These are phyloP conservation scores for Leucopsar rothschildi DNA, from an alignment of 2,113 vertebrate species.

Conservation along the genomic window DNA sequence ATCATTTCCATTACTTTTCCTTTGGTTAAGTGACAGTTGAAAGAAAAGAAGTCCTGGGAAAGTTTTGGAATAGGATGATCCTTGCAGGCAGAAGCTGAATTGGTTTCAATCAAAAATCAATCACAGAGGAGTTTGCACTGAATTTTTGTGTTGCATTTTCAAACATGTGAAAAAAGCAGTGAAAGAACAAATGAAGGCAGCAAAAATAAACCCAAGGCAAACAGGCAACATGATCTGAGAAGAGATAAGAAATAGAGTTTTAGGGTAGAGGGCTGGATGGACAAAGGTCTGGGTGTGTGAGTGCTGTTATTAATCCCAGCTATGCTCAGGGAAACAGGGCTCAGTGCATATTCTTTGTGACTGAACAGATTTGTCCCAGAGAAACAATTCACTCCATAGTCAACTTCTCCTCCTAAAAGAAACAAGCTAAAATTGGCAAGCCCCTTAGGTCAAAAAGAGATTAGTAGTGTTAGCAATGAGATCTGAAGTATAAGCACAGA, in stretches of 20 bases:
- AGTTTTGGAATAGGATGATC: not conserved
- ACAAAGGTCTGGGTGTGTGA: not conserved
- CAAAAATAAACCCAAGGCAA: not conserved
- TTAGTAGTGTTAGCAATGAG: not conserved
- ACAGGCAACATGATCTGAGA: not conserved
- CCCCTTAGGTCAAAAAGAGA: not conserved
- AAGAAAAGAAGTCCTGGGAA: not conserved
- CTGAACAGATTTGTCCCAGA: not conserved
- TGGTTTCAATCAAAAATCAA: not conserved
- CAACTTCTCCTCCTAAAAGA: slow-evolving; percentile 15
- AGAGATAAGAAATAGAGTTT: not conserved
- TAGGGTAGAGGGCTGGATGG: not conserved
- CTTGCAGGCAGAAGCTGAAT: not conserved
- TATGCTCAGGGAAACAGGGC: not conserved
- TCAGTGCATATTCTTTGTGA: not conserved
- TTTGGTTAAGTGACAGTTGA: not conserved
- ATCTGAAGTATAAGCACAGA: not conserved
- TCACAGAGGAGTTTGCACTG: not conserved
- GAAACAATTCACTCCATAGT: not conserved
- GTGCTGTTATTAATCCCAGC: not conserved
- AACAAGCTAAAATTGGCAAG: not conserved
- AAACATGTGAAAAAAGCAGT: not conserved
- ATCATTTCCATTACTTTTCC: not conserved
- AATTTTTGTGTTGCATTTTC: not conserved
- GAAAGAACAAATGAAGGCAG: not conserved